These are phyloP conservation scores for Notocelia uddmanniana DNA, from an alignment of 2,888 invertebrate genomes.

Conservation along the genomic window DNA sequence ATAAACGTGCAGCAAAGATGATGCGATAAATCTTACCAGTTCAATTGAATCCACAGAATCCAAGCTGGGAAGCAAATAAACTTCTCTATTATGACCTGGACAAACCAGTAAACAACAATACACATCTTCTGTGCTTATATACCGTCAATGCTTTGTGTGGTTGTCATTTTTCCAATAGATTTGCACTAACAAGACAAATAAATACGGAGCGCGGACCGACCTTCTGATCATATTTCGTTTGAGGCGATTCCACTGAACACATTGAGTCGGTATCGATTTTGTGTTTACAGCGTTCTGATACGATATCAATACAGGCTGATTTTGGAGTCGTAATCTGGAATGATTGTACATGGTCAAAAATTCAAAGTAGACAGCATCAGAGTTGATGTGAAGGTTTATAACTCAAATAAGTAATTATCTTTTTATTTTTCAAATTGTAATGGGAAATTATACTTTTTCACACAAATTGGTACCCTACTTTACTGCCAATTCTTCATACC, in stretches of 20 bases:
- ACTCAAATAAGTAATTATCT: no score
- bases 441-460: no score
- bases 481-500: no score
- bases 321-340: no score
- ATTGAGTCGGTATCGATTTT: not conserved
- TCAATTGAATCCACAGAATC: not conserved
- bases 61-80: constrained; percentile 1
- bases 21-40: not conserved
- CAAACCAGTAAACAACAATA: constrained; percentile 19
- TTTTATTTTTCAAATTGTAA: no score
- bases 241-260: not conserved
- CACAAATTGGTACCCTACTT: no score
- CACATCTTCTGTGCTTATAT: constrained; percentile 46
- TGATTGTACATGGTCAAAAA: no score
- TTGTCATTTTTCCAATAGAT: constrained; percentile 74
- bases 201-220: constrained; percentile 58
- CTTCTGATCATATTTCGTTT: constrained; percentile 70
- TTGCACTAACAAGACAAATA: constrained; percentile 76
- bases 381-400: no score
- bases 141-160: constrained; percentile 53
- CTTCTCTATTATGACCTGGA: not conserved
- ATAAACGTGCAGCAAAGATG: not conserved
- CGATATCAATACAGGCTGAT: not conserved
- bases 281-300: not conserved
- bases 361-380: no score